phyloP scores from a whole-genome alignment of 2,113 vertebrate species.

The Oreocharis arfaki region DNA sequence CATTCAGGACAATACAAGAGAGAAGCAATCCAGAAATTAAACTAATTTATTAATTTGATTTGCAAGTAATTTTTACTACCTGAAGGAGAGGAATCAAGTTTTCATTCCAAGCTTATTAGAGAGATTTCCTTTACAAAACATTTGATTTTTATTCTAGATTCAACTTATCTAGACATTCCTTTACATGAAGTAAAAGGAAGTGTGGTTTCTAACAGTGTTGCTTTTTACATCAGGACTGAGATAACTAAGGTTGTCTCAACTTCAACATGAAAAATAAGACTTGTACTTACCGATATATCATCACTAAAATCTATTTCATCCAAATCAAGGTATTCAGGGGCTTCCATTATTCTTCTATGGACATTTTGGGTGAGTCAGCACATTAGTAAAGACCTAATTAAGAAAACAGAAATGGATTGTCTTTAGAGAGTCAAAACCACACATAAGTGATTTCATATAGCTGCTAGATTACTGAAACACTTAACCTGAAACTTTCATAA shows the following conservation, averaged over 20 bases:
- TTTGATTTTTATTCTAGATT: neutral
- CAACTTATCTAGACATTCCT: neutral
- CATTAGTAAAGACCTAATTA: slow-evolving; percentile 58
- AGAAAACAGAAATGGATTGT: slow-evolving; percentile 38
- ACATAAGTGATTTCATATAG: neutral
- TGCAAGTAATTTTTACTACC: neutral
- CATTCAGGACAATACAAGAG: neutral
- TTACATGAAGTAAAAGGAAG: neutral
- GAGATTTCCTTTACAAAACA: neutral
- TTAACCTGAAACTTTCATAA: neutral
- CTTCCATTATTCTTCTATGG: slow-evolving; percentile 90
- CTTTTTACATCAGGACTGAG: neutral
- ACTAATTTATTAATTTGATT: neutral
- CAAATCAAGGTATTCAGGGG: slow-evolving; percentile 97
- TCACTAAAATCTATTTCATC: slow-evolving; percentile 99
- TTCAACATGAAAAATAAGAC: neutral
- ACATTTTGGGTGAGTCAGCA: slow-evolving; percentile 80
- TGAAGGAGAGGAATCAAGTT: neutral
- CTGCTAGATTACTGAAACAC: neutral
- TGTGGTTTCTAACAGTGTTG: neutral
- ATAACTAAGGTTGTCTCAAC: neutral
- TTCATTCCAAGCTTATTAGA: neutral
- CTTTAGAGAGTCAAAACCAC: neutral
- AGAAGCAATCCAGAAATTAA: neutral
- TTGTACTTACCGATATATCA: slow-evolving; percentile 88